Evolutionary conservation across 2,113 vertebrate genomes (phyloP), one percentile per base, ranked within the genome.

Genomic region (Lamprotornis superbus): DNA sequence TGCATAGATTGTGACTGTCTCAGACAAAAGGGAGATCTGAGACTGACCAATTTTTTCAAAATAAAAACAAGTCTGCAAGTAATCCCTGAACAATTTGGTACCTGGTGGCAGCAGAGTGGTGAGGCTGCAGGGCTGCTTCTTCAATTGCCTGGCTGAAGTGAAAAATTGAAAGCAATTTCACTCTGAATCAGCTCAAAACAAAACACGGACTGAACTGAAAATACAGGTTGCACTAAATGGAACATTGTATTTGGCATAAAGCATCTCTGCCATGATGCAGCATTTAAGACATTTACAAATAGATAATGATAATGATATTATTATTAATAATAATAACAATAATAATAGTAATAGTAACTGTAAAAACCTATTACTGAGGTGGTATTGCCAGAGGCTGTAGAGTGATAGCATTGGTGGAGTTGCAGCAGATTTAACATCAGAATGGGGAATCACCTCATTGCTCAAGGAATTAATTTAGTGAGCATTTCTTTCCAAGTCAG

Each of bases 121-220:
- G 39, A 80, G 78, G 57, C 82, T 92, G 67, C 86, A 88, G 79
- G 63, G 46, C 67, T 88, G 49, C 16, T 90, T 40, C 76, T 83
- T 39, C 35, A 2, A 47, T 83, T 87, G 90, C 33, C n/a, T 55
- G 52, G 63, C 39, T 74, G 53, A 55, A 87, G 64, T 81, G 86
- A 89, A 81, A 92, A 93, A 89, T 4, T 39, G 64, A 68, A 81
- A 89, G 67, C 20, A 75, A 86, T 87, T 93, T 92, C 50, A 39
- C 28, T 68, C 55, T 89, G 83, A 90, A 80, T 55, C 55, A 77
- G 57, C 63, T 80, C 59, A 42, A 88, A 92, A 68, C 53, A 83
- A 63, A 90, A 67, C 35, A 85, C 30, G 24, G 68, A 44, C n/a
- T 69, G 71, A 73, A 40, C 1, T 81, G 39, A 77, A 92, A 92